Base-by-base conservation (phyloP, 2,797 vertebrate genomes). In the Iguana delicatissima region DNA sequence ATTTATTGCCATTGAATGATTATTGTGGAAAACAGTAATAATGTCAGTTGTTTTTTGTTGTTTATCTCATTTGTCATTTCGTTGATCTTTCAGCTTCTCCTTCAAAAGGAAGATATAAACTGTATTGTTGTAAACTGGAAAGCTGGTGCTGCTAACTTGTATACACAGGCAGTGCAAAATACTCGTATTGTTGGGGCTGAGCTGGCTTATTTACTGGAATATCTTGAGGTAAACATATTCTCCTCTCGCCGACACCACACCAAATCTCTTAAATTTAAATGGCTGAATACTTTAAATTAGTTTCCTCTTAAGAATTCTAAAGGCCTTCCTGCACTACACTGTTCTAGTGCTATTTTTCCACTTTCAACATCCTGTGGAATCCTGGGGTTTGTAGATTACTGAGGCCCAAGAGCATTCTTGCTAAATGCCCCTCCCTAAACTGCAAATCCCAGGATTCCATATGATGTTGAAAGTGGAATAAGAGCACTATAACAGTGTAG, bases 71-170 rank as follows among this genome's bases (percentile, higher is more conserved):
- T 73, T 83, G 35, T 82, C 52, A 82, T 26, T 82, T 38, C 8
- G 12, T 83, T 52, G 29, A 5, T 46, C 69, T 4, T 74, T 10
- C 26, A 83, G 69, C 29, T 77, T 38, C 24, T 86, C 13, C 24
- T 86, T 77, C 35, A 59, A 62, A 89, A 83, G 7, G 80, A 89
- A 89, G 35, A 74, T 73, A 83, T 83, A 73, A 83, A 83, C 18
- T 89, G 87, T 22, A n/a, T 82, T 82, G 9, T 74, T 74, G 80
- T 59, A 32, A 59, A 74, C 1, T 83, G 67, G 67, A 22, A 46
- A 82, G 50, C 4, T 38, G 80, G 52, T 81, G 50, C 79, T 32
- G n/a, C 32, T 83, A 42, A 82, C 10, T 59, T 62, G 12, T 89
- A 83, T 35, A 32, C 16, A 46, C 14, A 59, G 46, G 50, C 72